Conservation (phyloP, 1,140 invertebrate species). For the Galleria mellonella region DNA sequence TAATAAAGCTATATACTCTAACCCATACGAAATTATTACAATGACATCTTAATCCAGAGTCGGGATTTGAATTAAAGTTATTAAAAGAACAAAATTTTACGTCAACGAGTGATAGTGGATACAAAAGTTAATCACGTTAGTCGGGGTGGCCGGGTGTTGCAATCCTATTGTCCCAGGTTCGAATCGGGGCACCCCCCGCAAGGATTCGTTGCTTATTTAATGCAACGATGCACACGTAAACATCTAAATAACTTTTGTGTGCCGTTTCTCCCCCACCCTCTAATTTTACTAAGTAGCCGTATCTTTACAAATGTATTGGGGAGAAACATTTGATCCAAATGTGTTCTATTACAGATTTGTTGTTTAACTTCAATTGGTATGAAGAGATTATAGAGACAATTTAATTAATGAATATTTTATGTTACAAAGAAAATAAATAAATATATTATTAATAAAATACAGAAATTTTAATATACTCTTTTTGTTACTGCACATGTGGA, state of each 20-base stretch:
- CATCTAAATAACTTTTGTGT: conserved; percentile 73
- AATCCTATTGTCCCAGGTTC: conserved; percentile 51
- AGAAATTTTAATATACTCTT: no score
- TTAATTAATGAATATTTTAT: no score
- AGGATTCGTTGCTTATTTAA: conserved; percentile 67
- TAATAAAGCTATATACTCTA: no score
- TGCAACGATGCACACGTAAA: conserved; percentile 70
- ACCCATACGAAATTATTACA: no score
- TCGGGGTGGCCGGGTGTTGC: conserved; percentile 46
- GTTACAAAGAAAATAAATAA: no score
- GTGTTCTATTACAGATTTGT: conserved; percentile 26
- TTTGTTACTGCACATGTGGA: no score
- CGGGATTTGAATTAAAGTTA: conserved; percentile 8
- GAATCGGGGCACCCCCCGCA: conserved; percentile 33
- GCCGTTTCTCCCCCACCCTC: conserved; percentile 58
- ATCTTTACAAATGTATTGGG: conserved; percentile 57
- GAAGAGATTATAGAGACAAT: no score
- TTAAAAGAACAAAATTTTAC: conserved; percentile 26
- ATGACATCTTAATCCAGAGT: neutral
- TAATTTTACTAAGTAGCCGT: conserved; percentile 70
- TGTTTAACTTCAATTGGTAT: conserved; percentile 15
- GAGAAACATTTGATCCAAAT: conserved; percentile 36
- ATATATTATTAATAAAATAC: no score
- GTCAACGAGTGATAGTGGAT: conserved; percentile 39
- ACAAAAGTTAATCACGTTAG: conserved; percentile 61